Conservation (phyloP, 2,797 vertebrate species). For the Prionace glauca region DNA sequence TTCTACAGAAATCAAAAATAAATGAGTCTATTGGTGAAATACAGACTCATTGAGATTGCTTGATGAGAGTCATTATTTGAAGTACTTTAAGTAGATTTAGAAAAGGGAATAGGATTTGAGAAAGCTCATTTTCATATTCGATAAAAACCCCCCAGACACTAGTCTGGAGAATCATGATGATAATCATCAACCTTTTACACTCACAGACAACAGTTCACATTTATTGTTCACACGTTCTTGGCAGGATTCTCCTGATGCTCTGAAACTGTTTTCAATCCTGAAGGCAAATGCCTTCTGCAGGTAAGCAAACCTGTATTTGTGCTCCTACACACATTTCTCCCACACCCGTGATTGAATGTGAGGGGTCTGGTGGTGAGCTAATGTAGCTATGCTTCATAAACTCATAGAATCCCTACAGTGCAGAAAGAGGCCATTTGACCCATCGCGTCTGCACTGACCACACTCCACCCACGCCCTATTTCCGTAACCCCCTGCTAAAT, state of each 20-base stretch:
- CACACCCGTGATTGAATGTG: background rate
- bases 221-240: background rate
- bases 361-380: background rate
- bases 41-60: background rate
- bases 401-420: no score
- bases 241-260: background rate
- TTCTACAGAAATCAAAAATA: background rate
- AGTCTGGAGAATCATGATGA: background rate
- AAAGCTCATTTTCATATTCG: background rate
- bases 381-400: background rate
- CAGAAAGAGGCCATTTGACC: no score
- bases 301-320: background rate
- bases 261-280: background rate
- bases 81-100: background rate
- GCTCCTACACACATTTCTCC: background rate
- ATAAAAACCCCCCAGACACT: background rate
- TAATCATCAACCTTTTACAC: background rate
- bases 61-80: conserved; percentile 14
- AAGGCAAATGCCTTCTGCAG: background rate
- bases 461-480: no score
- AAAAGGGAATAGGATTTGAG: background rate
- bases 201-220: background rate
- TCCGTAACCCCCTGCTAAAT: no score
- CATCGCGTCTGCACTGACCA: no score
- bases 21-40: conserved; percentile 1